Conservation (phyloP, 2,888 invertebrate species). For the Atherix ibis region DNA sequence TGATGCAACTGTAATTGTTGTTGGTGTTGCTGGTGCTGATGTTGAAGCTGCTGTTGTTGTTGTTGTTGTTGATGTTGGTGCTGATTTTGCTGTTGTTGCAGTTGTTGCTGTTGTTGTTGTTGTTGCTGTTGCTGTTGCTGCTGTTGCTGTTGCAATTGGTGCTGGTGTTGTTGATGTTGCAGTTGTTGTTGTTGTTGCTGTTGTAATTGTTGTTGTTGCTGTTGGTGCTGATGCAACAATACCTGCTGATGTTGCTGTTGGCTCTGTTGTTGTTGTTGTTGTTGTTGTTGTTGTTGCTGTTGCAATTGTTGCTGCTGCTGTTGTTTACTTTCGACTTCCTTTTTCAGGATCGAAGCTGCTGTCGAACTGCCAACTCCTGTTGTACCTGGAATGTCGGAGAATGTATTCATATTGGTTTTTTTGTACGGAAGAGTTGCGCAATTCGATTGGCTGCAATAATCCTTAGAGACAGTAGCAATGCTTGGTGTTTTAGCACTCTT, state of each 20-base stretch:
- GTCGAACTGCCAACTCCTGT: constrained; percentile 29
- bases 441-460: constrained; percentile 30
- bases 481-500: constrained; percentile 33
- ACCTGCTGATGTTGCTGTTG: constrained; percentile 12
- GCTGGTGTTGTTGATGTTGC: constrained; percentile 17
- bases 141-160: constrained; percentile 10
- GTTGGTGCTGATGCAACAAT: constrained; percentile 11
- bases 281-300: constrained; percentile 13
- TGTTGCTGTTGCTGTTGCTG: constrained; percentile 12
- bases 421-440: constrained; percentile 23
- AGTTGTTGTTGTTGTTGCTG: constrained; percentile 14
- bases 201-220: constrained; percentile 11
- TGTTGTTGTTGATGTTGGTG: constrained; percentile 13
- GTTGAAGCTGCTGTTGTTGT: constrained; percentile 6
- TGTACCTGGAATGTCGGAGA: constrained; percentile 29
- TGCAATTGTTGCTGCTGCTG: constrained; percentile 11
- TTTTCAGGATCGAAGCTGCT: constrained; percentile 20
- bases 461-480: constrained; percentile 32
- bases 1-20: constrained; percentile 8
- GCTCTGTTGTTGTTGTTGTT: constrained; percentile 18
- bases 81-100: constrained; percentile 16
- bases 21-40: constrained; percentile 9
- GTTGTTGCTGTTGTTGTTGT: constrained; percentile 15
- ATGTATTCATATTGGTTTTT: constrained; percentile 25
- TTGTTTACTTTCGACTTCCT: constrained; percentile 15